Base-by-base conservation (phyloP, 2,113 vertebrate genomes). In the Saccopteryx leptura region DNA sequence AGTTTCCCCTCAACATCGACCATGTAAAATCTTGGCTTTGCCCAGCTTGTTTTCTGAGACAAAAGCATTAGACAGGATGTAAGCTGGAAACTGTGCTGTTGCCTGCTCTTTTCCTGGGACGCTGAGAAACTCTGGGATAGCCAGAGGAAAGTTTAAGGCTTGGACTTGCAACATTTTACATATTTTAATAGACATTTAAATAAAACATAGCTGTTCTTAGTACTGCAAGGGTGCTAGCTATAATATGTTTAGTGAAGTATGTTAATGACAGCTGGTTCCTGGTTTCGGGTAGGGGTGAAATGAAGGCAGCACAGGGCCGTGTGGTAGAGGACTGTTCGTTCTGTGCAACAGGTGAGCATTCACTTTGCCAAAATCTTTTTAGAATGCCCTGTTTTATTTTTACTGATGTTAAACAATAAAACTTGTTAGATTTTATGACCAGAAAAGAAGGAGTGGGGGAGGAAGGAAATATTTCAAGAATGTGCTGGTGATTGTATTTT, bases 171-270 rank as follows among this genome's bases (percentile, higher is more conserved):
- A 7, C 11, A 24, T 88, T 31, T 60, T 31, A 7, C 63, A 2
- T 52, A 52, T 74, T 91, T 90, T 19, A 94, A 80, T 48, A 69
- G 33, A 86, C 80, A 7, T n/a, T 74, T 83, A 87, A 66, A 4
- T 71, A 52, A n/a, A 56, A n/a, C 18, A 26, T 48, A 46, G 17
- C 4, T 60, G 17, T 84, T 68, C 52, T 46, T 78, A 66, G 28
- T 2, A 26, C 31, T 52, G 2, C 12, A 31, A 56, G 26, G 31
- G 19, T 65, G 15, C 31, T 80, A 31, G 9, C 61, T 56, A 54
- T 46, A 31, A 23, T n/a, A 50, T 10, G 2, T 46, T 13, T 21
- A 48, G 12, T 74, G 65, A 95, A 48, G 52, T 56, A 58, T 61
- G 46, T 1, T 39, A 63, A 52, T 1, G 4, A 31, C n/a, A 81